Conservation (phyloP, 2,113 vertebrate genomes). For the Hyperoodon ampullatus region DNA sequence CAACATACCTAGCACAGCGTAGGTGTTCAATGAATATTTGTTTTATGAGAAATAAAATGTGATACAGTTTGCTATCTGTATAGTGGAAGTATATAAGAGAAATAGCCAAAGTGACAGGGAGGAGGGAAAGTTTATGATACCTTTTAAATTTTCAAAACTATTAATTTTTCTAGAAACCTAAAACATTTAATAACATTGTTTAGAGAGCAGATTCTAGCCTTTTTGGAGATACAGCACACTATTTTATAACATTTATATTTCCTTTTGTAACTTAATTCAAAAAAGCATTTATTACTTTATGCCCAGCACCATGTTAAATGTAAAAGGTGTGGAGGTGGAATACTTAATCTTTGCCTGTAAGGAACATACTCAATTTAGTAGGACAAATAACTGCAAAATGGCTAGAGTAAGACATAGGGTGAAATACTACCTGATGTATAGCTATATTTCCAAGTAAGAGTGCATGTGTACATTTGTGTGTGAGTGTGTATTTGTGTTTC, state of each 20-base stretch:
- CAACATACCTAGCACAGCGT: background rate
- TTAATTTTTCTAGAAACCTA: background rate
- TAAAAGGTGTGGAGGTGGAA: background rate
- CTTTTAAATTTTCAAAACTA: background rate
- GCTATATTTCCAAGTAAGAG: background rate
- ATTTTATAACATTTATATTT: conserved; percentile 5
- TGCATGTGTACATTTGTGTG: background rate
- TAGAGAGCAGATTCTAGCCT: background rate
- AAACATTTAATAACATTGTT: background rate
- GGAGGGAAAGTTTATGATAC: background rate
- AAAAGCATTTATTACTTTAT: background rate
- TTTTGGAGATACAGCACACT: background rate
- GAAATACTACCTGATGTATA: background rate
- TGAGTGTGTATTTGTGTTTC: background rate
- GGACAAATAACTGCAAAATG: background rate
- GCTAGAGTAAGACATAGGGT: background rate
- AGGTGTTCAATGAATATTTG: background rate
- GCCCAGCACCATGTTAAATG: background rate
- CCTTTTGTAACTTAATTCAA: background rate
- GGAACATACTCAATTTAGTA: background rate
- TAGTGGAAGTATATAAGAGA: background rate
- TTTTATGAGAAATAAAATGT: conserved; percentile 26
- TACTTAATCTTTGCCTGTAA: background rate
- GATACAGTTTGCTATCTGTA: background rate
- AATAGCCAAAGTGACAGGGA: background rate